These are phyloP conservation scores for Scomberomorus guttatus DNA, from an alignment of 2,797 vertebrate species.

Conservation along the genomic window DNA sequence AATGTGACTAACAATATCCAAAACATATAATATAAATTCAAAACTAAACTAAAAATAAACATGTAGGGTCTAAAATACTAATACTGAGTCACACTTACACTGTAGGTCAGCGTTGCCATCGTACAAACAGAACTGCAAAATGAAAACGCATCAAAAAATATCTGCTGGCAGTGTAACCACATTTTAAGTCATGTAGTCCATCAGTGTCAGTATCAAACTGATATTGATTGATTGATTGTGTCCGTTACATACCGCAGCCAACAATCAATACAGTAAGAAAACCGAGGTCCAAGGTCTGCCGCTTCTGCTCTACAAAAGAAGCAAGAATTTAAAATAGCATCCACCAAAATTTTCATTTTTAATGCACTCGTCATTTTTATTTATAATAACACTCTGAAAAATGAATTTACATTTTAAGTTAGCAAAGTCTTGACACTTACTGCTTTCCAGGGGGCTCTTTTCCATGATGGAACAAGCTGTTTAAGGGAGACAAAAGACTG, in stretches of 20 bases:
- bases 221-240: no score
- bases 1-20: not conserved
- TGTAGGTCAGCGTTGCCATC: fast-evolving
- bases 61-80: not conserved
- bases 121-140: slow-evolving; percentile 8
- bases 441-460: not conserved
- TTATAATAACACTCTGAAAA: not conserved
- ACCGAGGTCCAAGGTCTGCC: fast-evolving
- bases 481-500: no score
- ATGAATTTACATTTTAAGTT: no score
- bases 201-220: not conserved
- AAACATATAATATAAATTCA: not conserved
- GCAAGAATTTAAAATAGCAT: not conserved
- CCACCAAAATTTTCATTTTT: no score
- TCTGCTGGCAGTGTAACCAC: no score
- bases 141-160: not conserved
- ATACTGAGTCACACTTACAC: slow-evolving; percentile 4
- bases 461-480: not conserved
- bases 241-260: not conserved
- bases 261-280: fast-evolving
- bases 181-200: not conserved
- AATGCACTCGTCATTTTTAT: no score
- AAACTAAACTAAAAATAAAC: no score
- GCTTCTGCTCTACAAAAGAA: not conserved
- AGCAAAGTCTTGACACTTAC: not conserved